Evolutionary conservation across 2,888 invertebrate genomes (phyloP).

Genomic region (Rhyacophila evoluta): DNA sequence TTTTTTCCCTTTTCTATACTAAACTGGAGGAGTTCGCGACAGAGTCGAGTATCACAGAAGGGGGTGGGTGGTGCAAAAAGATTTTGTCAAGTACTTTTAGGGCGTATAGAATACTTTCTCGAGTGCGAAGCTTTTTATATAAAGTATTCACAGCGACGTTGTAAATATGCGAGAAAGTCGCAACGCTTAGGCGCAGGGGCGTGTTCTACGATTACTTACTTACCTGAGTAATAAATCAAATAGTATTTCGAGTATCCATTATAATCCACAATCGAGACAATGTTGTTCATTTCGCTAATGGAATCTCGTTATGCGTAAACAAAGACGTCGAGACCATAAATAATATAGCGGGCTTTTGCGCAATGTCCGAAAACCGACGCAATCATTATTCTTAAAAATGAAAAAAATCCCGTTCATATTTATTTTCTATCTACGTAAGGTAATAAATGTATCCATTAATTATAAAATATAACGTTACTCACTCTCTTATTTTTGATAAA

Average conservation of each 20-base stretch:
- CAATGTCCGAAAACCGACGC: not conserved
- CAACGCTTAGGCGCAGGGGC: not conserved
- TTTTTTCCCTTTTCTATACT: constrained; percentile 7
- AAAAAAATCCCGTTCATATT: not conserved
- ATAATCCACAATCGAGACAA: constrained; percentile 23
- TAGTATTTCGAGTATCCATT: constrained; percentile 2
- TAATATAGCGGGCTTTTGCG: not conserved
- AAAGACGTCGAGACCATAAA: not conserved
- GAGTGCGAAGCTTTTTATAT: constrained; percentile 23
- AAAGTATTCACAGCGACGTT: constrained; percentile 10
- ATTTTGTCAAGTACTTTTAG: constrained; percentile 22
- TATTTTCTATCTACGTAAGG: not conserved
- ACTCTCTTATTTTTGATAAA: no score
- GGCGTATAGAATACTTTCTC: constrained; percentile 22
- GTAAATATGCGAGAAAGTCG: constrained; percentile 22
- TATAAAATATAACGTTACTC: no score
- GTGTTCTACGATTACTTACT: not conserved
- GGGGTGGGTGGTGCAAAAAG: not conserved
- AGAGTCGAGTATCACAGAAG: not conserved
- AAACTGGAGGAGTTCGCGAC: constrained; percentile 22
- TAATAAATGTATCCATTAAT: no score
- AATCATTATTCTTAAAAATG: not conserved
- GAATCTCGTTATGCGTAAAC: constrained; percentile 2
- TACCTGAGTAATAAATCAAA: constrained; percentile 24
- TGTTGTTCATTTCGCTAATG: not conserved